phyloP scores from a whole-genome alignment of 2,888 invertebrate species.

The Macaria liturata region DNA sequence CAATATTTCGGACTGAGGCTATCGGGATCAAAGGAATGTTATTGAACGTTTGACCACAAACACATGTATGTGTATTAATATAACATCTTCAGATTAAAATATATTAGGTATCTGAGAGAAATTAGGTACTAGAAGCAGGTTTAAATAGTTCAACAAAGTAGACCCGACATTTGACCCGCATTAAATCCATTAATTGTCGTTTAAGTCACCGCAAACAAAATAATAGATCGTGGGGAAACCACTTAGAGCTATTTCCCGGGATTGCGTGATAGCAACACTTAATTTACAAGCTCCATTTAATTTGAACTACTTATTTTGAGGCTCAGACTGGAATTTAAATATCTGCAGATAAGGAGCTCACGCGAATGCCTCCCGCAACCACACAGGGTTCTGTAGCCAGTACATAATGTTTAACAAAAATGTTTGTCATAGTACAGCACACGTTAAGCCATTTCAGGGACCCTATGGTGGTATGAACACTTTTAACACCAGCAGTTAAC shows the following conservation, averaged over 20 bases:
- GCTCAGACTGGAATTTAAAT: conserved; percentile 71
- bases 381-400: conserved; percentile 38
- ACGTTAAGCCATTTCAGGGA: too few species aligned
- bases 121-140: not conserved
- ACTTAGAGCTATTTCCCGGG: conserved; percentile 76
- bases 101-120: conserved; percentile 2
- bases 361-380: conserved; percentile 65
- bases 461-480: too few species aligned
- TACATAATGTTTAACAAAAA: conserved; percentile 1
- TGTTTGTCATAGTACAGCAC: not conserved
- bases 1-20: conserved; percentile 18
- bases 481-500: too few species aligned
- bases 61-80: conserved; percentile 1
- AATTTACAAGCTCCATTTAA: conserved; percentile 79
- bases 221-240: conserved; percentile 68
- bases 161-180: conserved; percentile 13
- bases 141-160: conserved; percentile 1
- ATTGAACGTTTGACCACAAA: conserved; percentile 8
- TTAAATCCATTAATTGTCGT: conserved; percentile 33
- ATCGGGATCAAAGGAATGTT: conserved; percentile 20
- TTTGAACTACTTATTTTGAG: conserved; percentile 77
- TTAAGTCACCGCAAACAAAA: conserved; percentile 56
- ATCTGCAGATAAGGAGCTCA: conserved; percentile 78
- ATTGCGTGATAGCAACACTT: conserved; percentile 82
- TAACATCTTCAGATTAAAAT: conserved; percentile 2